phyloP scores from a whole-genome alignment of 2,888 invertebrate species.

The Oligia strigilis region DNA sequence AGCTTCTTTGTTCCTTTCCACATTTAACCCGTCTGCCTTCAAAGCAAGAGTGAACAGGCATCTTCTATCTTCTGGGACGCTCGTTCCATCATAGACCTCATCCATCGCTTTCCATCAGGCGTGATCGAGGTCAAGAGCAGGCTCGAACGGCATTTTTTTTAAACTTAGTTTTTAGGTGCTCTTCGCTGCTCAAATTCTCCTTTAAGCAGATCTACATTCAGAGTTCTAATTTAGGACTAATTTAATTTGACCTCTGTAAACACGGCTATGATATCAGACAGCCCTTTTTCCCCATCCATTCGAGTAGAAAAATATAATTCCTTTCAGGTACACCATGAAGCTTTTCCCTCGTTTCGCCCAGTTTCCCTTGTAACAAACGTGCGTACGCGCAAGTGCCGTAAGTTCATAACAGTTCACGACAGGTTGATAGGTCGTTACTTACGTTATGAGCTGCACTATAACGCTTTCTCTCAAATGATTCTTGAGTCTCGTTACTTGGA shows the following conservation, averaged over 20 bases:
- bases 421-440: constrained; percentile 48
- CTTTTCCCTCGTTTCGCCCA: constrained; percentile 27
- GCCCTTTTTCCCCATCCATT: not conserved
- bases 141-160: too few species aligned
- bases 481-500: constrained; percentile 27
- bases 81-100: too few species aligned
- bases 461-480: constrained; percentile 48
- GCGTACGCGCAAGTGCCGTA: constrained; percentile 49
- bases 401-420: constrained; percentile 58
- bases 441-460: constrained; percentile 23
- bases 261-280: not conserved
- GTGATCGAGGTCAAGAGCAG: too few species aligned
- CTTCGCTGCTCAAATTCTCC: too few species aligned
- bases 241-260: not conserved
- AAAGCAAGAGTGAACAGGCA: too few species aligned
- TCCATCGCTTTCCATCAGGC: too few species aligned
- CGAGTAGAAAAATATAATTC: not conserved
- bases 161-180: too few species aligned
- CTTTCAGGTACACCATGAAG: not conserved
- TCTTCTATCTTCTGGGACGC: too few species aligned
- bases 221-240: too few species aligned
- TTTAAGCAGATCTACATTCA: too few species aligned
- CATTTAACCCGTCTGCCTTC: too few species aligned
- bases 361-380: constrained; percentile 39
- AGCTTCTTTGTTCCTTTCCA: too few species aligned